Evolutionary conservation across 1,140 invertebrate species (phyloP), one percentile per base, ranked within the genome.

Genomic region (Onthophagus taurus): DNA sequence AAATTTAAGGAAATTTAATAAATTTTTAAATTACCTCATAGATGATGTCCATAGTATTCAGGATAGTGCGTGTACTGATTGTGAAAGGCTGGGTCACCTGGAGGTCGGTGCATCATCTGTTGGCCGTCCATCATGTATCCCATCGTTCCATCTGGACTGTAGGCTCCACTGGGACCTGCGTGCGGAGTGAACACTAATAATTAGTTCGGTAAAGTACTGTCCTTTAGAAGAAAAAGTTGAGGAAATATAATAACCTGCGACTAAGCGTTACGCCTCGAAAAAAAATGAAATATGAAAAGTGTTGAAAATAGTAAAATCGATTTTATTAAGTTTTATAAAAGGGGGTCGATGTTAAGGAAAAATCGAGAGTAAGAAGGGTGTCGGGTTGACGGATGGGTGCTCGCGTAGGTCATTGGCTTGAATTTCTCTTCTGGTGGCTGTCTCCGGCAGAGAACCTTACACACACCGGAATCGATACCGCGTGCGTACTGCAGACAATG

Each of bases 41-140:
- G 82, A 71, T 87, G 84, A 71, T 89, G 87, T 55, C 85, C 85
- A 66, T 90, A 90, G 73, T 90, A 89, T 69, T 90, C 85, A 50
- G 82, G 80, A 72, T 89, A 89, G 67, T 89, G 85, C 58, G 77
- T 75, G 74, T 90, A 89, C 65, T 88, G 85, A 71, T 88, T 85
- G 74, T 89, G 85, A 78, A 89, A 89, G 70, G 80, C 77, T 39
- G 85, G 83, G 72, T 89, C 86, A 60, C 85, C 83, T 53, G 88
- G 87, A 59, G 88, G 84, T 72, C 89, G 81, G 72, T 91, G 88
- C 85, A 93, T 92, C 87, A 92, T 91, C 60, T 79, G 76, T 71
- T 90, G 87, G 57, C 89, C 87, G 71, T 94, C 91, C 88, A 94
- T 91, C 87, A 92, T 92, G 77, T 94, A 95, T 58, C 89, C 86